Percentiles rank a stretch among this genome's conserved stretches.
Evolutionary conservation across 2,888 invertebrate species (phyloP).

Genomic region (Eremobia ochroleuca): DNA sequence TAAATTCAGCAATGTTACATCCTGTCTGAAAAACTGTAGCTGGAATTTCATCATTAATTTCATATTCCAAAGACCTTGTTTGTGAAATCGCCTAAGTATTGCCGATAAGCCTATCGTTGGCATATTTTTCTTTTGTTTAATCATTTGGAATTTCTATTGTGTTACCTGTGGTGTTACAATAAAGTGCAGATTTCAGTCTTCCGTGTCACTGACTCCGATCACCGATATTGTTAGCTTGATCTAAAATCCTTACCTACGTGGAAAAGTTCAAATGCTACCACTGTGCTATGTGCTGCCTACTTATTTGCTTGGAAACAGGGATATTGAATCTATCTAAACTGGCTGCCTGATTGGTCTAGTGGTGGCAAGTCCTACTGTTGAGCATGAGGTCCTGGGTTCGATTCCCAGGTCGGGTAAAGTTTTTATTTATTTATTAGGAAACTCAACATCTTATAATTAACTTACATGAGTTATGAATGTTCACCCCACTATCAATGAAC

Average conservation of each 20-base stretch:
- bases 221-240: neutral
- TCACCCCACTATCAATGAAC: too few species aligned
- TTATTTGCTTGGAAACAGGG: neutral
- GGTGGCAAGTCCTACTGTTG: too few species aligned
- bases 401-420: neutral
- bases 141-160: constrained; percentile 9
- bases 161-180: neutral
- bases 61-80: constrained; percentile 14
- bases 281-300: neutral
- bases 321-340: neutral
- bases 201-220: neutral
- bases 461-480: too few species aligned
- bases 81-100: constrained; percentile 19
- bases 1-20: neutral
- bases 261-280: neutral
- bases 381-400: neutral
- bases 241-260: neutral
- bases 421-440: too few species aligned
- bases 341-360: neutral
- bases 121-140: constrained; percentile 29
- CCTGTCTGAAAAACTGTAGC: neutral
- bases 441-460: too few species aligned
- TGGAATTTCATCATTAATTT: constrained; percentile 26
- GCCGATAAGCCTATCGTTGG: constrained; percentile 18
- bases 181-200: neutral